Evolutionary conservation across 92 coral and sea anemone species (phyloP).

Genomic region (Porites cylindrica): DNA sequence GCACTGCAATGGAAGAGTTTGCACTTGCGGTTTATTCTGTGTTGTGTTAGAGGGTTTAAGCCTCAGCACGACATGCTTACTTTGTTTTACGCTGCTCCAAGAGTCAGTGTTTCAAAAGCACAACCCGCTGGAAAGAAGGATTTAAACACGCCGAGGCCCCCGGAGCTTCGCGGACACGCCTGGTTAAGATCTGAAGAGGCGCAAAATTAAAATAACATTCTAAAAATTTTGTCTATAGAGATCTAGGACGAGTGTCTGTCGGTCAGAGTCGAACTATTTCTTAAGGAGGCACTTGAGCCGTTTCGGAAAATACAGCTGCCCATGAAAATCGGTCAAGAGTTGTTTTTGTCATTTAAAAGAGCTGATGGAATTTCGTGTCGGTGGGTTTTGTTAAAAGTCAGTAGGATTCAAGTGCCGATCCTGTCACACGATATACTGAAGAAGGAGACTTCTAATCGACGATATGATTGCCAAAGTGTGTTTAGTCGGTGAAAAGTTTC

Average conservation of each 20-base stretch:
- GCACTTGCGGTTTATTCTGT: slow-evolving; percentile 11
- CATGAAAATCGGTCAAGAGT: slow-evolving; percentile 5
- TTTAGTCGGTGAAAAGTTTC: background rate
- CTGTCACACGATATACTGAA: slow-evolving; percentile 20
- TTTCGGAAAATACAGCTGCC: slow-evolving; percentile 2
- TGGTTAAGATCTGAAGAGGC: slow-evolving; percentile 46
- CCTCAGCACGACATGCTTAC: slow-evolving; percentile 28
- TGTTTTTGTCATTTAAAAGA: slow-evolving; percentile 23
- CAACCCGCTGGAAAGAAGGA: background rate
- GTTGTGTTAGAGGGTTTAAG: slow-evolving; percentile 13
- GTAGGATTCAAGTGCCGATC: background rate
- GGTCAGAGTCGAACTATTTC: slow-evolving; percentile 15
- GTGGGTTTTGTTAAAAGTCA: background rate
- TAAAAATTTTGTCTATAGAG: background rate
- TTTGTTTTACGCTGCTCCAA: slow-evolving; percentile 3
- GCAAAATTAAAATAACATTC: slow-evolving; percentile 30
- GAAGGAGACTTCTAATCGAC: background rate
- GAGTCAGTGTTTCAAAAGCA: background rate
- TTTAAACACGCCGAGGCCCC: background rate
- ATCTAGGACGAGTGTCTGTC: slow-evolving; percentile 31
- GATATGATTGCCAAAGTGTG: slow-evolving; percentile 10
- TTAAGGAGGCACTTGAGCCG: slow-evolving; percentile 12
- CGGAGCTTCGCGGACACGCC: slow-evolving; percentile 23
- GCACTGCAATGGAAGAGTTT: slow-evolving; percentile 2
- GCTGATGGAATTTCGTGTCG: slow-evolving; percentile 10